These are phyloP conservation scores for Corythaixoides concolor DNA, from an alignment of 2,113 vertebrate genomes.

Conservation along the genomic window DNA sequence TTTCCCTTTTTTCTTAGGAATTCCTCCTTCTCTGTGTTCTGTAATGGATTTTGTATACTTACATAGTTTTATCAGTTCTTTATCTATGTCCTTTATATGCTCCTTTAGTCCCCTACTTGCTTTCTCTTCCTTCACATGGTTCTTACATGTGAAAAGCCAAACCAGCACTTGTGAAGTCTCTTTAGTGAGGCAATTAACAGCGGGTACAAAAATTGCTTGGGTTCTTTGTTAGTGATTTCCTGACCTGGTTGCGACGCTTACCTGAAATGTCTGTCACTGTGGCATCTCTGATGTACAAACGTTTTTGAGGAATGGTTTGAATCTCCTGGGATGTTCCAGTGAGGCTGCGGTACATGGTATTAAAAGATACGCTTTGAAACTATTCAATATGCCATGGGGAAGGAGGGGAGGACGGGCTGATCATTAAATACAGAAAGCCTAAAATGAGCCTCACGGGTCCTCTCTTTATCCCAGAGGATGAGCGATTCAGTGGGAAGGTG, in stretches of 20 bases:
- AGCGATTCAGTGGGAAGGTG: background rate
- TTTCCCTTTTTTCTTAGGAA: background rate
- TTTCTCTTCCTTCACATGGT: background rate
- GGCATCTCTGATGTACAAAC: background rate
- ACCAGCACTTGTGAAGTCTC: background rate
- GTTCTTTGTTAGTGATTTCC: background rate
- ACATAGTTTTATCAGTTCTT: background rate
- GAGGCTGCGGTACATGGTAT: too few relatives aligned
- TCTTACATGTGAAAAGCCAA: background rate
- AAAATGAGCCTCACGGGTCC: rapidly evolving
- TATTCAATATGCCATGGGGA: background rate
- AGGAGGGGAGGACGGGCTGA: background rate
- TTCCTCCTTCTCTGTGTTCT: background rate
- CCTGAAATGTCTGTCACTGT: background rate
- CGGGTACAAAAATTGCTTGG: background rate
- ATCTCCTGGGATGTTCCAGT: background rate
- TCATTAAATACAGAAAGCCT: background rate
- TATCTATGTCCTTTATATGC: background rate
- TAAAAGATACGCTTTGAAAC: background rate
- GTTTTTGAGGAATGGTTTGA: background rate
- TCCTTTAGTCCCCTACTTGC: background rate
- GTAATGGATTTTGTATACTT: background rate
- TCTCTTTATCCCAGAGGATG: background rate
- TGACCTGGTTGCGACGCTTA: background rate
- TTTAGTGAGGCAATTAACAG: background rate